phyloP scores from a whole-genome alignment of 2,888 invertebrate species.

The Amorpha juglandis region DNA sequence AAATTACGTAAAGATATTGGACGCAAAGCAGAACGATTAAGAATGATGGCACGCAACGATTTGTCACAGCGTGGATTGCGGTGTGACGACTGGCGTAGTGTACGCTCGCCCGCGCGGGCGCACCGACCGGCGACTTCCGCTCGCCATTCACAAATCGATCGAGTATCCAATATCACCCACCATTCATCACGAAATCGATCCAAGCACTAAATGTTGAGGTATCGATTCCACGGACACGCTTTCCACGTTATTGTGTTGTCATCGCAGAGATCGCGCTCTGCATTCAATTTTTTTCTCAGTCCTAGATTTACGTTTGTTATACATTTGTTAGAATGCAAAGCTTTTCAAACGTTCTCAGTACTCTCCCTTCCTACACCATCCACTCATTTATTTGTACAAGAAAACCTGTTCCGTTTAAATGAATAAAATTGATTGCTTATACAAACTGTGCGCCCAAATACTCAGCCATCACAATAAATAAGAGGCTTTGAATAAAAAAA shows the following conservation, averaged over 20 bases:
- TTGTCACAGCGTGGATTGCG: constrained; percentile 70
- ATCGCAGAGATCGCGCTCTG: constrained; percentile 14
- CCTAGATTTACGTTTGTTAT: constrained; percentile 1
- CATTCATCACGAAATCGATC: constrained; percentile 78
- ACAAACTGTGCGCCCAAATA: constrained; percentile 84
- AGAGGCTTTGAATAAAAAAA: constrained; percentile 75
- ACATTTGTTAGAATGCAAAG: constrained; percentile 13
- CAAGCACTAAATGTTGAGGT: constrained; percentile 69
- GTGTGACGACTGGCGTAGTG: constrained; percentile 36
- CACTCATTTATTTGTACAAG: constrained; percentile 78
- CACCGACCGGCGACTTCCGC: constrained; percentile 63
- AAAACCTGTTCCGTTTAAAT: constrained; percentile 79
- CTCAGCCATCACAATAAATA: constrained; percentile 82
- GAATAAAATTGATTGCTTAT: constrained; percentile 85
- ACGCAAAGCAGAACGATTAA: constrained; percentile 64
- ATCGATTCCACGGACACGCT: constrained; percentile 74
- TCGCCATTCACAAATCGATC: constrained; percentile 75
- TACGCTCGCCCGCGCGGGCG: constrained; percentile 26
- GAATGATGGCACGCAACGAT: constrained; percentile 71
- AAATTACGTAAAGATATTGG: constrained; percentile 72
- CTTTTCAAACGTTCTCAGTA: constrained; percentile 34
- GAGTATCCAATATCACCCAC: constrained; percentile 68
- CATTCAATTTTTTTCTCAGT: constrained; percentile 9
- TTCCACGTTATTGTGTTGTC: constrained; percentile 52
- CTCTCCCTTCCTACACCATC: constrained; percentile 58